Conservation (phyloP, 2,113 vertebrate genomes). For the Falco punctatus region DNA sequence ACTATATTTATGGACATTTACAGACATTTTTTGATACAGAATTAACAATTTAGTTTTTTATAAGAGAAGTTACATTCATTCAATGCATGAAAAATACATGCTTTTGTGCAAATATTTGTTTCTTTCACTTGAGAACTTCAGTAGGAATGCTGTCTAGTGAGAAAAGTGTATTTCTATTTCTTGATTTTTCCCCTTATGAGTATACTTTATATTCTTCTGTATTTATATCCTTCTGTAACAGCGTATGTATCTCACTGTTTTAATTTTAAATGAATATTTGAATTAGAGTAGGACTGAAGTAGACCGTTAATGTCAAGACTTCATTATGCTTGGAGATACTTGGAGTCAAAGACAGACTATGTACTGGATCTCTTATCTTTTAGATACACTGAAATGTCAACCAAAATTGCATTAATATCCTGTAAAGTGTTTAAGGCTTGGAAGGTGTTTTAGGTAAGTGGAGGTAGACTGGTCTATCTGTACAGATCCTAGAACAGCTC, state of each 20-base stretch:
- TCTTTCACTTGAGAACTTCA: neutral
- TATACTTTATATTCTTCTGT: neutral
- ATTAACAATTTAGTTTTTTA: neutral
- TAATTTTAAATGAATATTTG: neutral
- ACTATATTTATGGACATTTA: neutral
- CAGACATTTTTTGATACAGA: neutral
- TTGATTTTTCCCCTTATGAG: neutral
- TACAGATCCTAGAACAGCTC: neutral
- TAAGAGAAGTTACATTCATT: neutral
- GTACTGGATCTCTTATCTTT: neutral
- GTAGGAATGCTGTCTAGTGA: neutral
- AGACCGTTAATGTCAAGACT: neutral
- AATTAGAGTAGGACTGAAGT: neutral
- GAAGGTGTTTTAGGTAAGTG: neutral
- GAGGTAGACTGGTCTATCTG: neutral
- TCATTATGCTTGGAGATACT: neutral
- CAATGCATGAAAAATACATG: neutral
- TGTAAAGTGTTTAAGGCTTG: neutral
- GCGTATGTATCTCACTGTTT: neutral
- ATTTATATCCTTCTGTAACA: neutral
- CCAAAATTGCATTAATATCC: neutral
- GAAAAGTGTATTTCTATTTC: neutral
- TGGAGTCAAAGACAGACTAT: neutral
- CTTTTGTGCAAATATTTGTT: neutral
- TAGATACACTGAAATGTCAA: neutral